Evolutionary conservation across 2,888 invertebrate genomes (phyloP).

Genomic region (Oscheius sp.): DNA sequence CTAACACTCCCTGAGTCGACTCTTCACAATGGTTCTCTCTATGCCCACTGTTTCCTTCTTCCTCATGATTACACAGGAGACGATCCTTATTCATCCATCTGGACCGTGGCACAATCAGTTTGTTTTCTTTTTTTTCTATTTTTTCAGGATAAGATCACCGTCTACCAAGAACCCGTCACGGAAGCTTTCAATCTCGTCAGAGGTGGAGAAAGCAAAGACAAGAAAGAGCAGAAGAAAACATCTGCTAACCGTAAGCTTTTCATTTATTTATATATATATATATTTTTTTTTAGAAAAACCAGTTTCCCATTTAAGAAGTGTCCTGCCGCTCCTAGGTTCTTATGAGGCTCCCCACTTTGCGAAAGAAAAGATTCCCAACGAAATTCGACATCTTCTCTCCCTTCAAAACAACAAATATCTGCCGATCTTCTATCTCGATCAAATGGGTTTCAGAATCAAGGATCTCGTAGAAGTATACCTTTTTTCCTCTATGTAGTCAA

Average conservation of each 20-base stretch:
- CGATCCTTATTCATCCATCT: constrained; percentile 48
- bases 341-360: constrained; percentile 38
- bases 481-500: not conserved
- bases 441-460: constrained; percentile 82
- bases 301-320: constrained; percentile 38
- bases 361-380: constrained; percentile 34
- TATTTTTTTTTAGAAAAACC: constrained; percentile 16
- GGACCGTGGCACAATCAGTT: constrained; percentile 11
- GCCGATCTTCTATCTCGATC: constrained; percentile 85
- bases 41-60: constrained; percentile 80
- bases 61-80: constrained; percentile 66
- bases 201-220: constrained; percentile 6
- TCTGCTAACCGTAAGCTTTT: not conserved
- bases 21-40: constrained; percentile 85
- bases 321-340: constrained; percentile 40
- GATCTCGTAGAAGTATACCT: constrained; percentile 77
- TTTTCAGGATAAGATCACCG: constrained; percentile 42
- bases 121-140: not conserved
- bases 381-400: constrained; percentile 41
- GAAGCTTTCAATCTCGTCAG: constrained; percentile 58
- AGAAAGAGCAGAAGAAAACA: not conserved
- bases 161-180: constrained; percentile 69
- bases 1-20: constrained; percentile 81
- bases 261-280: no score
- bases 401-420: constrained; percentile 74